Percentiles rank a stretch among this genome's conserved stretches.
phyloP scores from a whole-genome alignment of 1,140 invertebrate genomes.

The Caerostris darwini region DNA sequence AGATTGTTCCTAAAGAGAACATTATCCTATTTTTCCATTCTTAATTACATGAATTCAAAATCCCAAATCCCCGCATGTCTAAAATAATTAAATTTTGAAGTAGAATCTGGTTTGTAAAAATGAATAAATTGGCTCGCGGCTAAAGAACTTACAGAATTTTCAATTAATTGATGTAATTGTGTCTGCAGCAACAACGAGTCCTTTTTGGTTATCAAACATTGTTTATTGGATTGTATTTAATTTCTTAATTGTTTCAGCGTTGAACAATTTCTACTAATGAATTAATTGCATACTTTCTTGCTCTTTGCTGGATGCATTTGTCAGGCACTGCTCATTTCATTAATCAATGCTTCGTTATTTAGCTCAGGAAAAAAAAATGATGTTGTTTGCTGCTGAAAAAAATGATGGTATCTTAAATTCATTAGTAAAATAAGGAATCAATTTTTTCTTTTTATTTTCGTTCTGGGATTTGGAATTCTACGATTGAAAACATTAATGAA shows the following conservation, averaged over 20 bases:
- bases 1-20: neutral
- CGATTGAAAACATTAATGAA: too few relatives aligned
- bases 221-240: conserved; percentile 48
- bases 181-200: neutral
- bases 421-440: neutral
- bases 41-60: conserved; percentile 60
- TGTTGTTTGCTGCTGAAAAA: neutral
- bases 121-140: conserved; percentile 48
- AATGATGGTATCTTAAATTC: neutral
- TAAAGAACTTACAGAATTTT: conserved; percentile 44
- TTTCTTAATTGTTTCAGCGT: conserved; percentile 57
- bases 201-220: conserved; percentile 54
- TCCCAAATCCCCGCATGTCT: conserved; percentile 40
- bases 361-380: neutral
- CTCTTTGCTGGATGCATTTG: neutral
- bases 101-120: conserved; percentile 14
- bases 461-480: too few relatives aligned
- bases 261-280: conserved; percentile 40
- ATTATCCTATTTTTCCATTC: conserved; percentile 26
- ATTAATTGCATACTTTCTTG: conserved; percentile 44
- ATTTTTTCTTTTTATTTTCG: too few relatives aligned
- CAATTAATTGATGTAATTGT: conserved; percentile 54
- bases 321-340: neutral
- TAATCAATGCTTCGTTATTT: neutral
- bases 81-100: conserved; percentile 63